phyloP scores from a whole-genome alignment of 2,797 vertebrate species.

The Cuculus canorus region DNA sequence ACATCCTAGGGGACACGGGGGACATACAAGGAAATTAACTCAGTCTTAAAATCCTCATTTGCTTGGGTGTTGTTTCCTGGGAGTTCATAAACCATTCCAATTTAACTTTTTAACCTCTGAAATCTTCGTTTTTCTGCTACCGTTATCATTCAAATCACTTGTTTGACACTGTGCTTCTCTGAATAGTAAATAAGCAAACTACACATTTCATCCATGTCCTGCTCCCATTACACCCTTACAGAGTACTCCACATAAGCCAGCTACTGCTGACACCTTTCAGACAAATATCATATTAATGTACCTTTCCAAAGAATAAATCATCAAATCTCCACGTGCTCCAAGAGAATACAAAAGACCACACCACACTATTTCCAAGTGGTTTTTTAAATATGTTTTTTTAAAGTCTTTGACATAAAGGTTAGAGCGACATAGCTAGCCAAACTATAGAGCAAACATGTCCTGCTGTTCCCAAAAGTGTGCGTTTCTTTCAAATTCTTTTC shows the following conservation, averaged over 20 bases:
- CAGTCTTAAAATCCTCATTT: background rate
- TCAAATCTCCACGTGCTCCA: background rate
- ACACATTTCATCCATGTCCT: background rate
- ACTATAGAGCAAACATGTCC: background rate
- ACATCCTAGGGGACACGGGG: background rate
- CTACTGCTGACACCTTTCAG: background rate
- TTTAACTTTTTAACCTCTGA: background rate
- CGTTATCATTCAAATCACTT: background rate
- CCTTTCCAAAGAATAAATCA: background rate
- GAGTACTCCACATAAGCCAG: background rate
- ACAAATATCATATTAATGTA: background rate
- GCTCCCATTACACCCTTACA: background rate
- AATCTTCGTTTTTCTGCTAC: background rate
- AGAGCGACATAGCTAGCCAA: background rate
- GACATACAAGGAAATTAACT: background rate
- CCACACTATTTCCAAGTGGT: accelerated
- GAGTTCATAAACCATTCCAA: background rate
- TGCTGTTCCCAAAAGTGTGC: background rate
- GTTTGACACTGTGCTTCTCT: background rate
- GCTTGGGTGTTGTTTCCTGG: background rate
- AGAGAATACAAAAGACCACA: background rate
- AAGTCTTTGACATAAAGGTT: background rate
- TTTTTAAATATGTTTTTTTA: background rate
- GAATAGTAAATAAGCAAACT: background rate
- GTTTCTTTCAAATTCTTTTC: background rate